Evolutionary conservation across 2,888 invertebrate genomes (phyloP), one percentile per base, ranked within the genome.

Genomic region (Hanleya hanleyi): DNA sequence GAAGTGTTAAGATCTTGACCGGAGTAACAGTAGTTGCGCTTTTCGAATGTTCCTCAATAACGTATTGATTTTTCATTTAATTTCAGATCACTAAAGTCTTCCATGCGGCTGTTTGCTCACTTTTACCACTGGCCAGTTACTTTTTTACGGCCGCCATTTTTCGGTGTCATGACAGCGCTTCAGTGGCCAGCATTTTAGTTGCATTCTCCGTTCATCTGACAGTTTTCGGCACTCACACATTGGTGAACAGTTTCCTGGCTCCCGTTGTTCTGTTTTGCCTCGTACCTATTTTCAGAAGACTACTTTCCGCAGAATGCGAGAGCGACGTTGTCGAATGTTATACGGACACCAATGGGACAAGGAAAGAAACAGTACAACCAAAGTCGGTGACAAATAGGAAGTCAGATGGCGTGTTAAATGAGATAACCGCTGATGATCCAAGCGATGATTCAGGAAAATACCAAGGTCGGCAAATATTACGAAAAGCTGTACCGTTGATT

Each of bases 201-300:
- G 78, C 81, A 3, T 77, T 75, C 12, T 86, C 85, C 12, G 71
- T 77, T 0, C 79, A 79, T 18, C 71, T 87, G 66, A 80, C 82
- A 38, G 81, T 85, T 6, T 75, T 86, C 22, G 86, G 85, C 35
- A 87, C 87, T 0, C 87, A 87, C 68, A 84, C 86, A 1, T 74
- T 87, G n/a, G 73, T 84, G 35, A 86, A 86, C 75, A 85, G 84
- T 38, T 83, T 86, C 61, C 67, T 86, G 18, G 73, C 85, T 0
- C 84, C 86, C 0, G 74, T 84, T 35, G 47, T 85, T 26, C 81
- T 87, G 64, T 50, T 75, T 12, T 38, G 69, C 12, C 47, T 81
- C 29, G 62, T 65, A 22, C 22, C 51, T 9, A 35, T 68, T 33
- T 26, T 61, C 5, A n/a, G 18, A 29, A 57, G n/a, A n/a, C n/a